A percentile compares a stretch with the other conserved stretches of the same genome.
Conservation (phyloP, 2,888 invertebrate species). For the Tethea ocularis region DNA sequence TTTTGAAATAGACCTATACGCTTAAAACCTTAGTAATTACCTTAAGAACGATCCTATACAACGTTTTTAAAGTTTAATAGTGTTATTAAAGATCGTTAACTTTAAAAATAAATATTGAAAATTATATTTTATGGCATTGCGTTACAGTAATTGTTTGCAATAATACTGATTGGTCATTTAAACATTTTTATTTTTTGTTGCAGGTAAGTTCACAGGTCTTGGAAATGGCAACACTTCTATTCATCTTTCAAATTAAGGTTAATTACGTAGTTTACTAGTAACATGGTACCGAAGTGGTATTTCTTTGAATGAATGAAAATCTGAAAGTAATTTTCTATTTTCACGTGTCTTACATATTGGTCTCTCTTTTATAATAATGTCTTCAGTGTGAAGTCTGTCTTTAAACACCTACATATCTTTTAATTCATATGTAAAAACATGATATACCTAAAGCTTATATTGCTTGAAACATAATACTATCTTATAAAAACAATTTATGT, state of each 20-base stretch:
- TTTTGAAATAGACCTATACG: neutral
- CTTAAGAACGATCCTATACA: neutral
- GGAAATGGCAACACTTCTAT: neutral
- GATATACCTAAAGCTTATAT: no score
- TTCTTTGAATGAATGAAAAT: no score
- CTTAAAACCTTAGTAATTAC: neutral
- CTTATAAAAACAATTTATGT: neutral
- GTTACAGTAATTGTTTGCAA: neutral
- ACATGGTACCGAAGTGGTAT: no score
- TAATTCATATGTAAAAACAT: no score
- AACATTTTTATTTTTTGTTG: slow-evolving; percentile 5
- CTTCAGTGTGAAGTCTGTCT: neutral
- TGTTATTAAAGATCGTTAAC: neutral
- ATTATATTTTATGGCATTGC: neutral
- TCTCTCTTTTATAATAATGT: neutral
- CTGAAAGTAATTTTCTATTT: no score
- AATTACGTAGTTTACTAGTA: no score
- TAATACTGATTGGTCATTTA: neutral
- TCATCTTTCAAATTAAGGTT: neutral
- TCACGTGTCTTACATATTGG: no score
- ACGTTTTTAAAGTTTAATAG: neutral
- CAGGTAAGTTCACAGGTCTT: slow-evolving; percentile 5
- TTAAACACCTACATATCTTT: no score
- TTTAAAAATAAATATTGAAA: neutral
- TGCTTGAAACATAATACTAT: no score